Evolutionary conservation across 2,113 vertebrate genomes (phyloP).

Genomic region (Zonotrichia leucophrys): DNA sequence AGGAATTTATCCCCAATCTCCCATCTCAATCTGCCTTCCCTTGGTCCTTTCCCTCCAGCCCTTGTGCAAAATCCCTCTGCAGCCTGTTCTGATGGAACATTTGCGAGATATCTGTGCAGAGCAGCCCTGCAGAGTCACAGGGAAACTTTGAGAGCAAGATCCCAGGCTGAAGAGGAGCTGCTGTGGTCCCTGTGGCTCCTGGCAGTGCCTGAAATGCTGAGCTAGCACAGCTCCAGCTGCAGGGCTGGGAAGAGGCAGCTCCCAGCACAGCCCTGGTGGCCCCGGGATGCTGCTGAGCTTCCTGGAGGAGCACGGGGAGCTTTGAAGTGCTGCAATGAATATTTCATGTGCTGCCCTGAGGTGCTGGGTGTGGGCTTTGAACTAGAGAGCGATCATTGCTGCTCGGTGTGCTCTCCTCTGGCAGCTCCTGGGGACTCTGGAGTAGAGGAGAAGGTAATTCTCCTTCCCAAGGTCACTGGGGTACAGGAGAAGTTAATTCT

Average conservation of each 20-base stretch:
- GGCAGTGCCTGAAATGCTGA: background rate
- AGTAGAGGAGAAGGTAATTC: too few species aligned
- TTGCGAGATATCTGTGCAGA: background rate
- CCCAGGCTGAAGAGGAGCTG: background rate
- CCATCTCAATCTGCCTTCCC: too few species aligned
- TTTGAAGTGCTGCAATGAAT: background rate
- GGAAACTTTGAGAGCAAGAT: background rate
- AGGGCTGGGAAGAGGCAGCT: background rate
- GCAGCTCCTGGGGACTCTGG: background rate
- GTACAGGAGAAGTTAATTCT: too few species aligned
- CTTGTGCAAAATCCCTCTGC: background rate
- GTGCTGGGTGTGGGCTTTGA: background rate
- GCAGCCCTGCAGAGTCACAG: background rate
- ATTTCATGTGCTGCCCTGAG: background rate
- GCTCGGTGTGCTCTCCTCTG: background rate
- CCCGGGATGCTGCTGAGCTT: background rate
- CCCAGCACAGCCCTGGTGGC: background rate
- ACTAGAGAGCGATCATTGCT: background rate
- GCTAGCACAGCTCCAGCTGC: background rate
- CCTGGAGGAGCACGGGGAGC: background rate
- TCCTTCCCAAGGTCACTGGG: background rate
- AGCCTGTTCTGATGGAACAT: background rate
- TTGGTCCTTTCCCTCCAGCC: background rate
- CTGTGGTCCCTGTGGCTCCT: background rate
- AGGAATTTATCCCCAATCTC: rapidly evolving